These are phyloP conservation scores for Pantherophis vulpinus DNA, from an alignment of 2,797 vertebrate genomes.

Conservation along the genomic window DNA sequence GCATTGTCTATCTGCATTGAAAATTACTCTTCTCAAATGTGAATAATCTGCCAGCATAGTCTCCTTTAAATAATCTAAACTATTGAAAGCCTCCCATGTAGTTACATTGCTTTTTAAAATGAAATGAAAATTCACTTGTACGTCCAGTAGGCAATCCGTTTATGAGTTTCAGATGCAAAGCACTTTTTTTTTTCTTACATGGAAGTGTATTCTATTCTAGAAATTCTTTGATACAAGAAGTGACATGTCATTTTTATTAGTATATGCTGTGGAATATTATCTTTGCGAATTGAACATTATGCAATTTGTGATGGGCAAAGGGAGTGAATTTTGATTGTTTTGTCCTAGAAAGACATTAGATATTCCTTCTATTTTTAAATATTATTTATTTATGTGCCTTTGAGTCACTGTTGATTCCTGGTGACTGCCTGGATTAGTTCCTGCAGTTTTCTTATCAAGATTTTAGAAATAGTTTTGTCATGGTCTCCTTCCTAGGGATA, in stretches of 20 bases:
- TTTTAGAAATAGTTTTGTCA: not conserved
- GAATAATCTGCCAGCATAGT: not conserved
- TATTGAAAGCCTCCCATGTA: not conserved
- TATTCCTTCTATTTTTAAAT: not conserved
- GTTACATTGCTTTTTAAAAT: not conserved
- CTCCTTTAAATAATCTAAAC: not conserved
- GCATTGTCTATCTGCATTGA: not conserved
- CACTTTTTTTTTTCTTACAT: not conserved
- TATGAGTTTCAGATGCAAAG: not conserved
- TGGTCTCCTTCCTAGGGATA: not conserved
- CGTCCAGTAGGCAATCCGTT: not conserved
- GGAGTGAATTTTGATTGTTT: not conserved
- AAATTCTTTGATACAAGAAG: not conserved
- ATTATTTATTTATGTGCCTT: not conserved
- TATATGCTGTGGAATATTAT: not conserved
- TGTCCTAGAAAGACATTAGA: not conserved
- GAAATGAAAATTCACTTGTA: not conserved
- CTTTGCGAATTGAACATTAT: not conserved
- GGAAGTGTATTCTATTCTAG: not conserved
- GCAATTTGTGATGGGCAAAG: not conserved
- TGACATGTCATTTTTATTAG: not conserved
- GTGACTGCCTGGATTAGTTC: not conserved
- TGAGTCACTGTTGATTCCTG: not conserved
- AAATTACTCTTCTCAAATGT: not conserved
- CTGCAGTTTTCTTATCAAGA: not conserved